phyloP scores from a whole-genome alignment of 2,113 vertebrate species.

The Brachyhypopomus gauderio region DNA sequence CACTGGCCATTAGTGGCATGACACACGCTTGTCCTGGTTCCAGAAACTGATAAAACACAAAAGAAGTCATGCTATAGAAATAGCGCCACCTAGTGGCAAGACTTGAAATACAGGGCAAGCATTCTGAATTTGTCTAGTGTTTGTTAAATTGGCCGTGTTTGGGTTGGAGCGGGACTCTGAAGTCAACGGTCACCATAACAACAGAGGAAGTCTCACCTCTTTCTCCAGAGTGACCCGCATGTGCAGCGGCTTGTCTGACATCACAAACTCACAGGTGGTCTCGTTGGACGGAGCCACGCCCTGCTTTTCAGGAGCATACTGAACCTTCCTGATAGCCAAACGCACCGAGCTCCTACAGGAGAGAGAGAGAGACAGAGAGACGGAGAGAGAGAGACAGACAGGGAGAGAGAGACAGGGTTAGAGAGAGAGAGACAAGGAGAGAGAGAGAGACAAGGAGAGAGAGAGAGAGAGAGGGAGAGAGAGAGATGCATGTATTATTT shows the following conservation, averaged over 20 bases:
- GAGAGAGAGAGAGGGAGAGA: too few relatives aligned
- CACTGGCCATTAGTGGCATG: too few relatives aligned
- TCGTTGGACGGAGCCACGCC: slow-evolving; percentile 76
- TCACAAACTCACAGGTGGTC: slow-evolving; percentile 89
- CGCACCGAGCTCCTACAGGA: slow-evolving; percentile 80
- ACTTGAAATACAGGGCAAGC: too few relatives aligned
- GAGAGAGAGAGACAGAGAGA: background rate
- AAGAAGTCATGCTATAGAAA: too few relatives aligned
- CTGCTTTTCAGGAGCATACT: slow-evolving; percentile 76
- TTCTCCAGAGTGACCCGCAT: slow-evolving; percentile 83
- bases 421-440: too few relatives aligned
- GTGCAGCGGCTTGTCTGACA: slow-evolving; percentile 87
- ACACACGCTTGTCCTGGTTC: too few relatives aligned
- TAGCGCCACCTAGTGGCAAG: too few relatives aligned
- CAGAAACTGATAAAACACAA: too few relatives aligned
- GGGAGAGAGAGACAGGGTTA: background rate
- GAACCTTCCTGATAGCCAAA: slow-evolving; percentile 89
- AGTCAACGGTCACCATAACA: background rate
- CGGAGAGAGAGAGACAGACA: background rate
- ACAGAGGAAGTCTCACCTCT: slow-evolving; percentile 75
- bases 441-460: too few relatives aligned
- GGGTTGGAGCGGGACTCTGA: too few relatives aligned
- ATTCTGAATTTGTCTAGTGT: background rate
- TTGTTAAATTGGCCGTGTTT: background rate
- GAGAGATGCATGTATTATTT: too few relatives aligned